Evolutionary conservation across 2,888 invertebrate species (phyloP), one percentile per base, ranked within the genome.

Genomic region (Clanis bilineata): DNA sequence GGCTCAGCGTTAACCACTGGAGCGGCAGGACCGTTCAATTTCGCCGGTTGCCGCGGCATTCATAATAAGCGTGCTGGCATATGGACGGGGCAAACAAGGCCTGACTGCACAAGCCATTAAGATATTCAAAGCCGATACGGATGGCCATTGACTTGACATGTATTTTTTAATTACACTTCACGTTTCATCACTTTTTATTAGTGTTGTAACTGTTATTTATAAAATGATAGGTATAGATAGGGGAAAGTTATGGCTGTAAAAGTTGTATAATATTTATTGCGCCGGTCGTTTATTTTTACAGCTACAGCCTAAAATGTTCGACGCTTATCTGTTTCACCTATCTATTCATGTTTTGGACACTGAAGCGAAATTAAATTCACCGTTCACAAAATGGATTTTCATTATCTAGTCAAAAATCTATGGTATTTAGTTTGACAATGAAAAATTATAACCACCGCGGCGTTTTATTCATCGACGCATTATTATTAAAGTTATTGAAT

Each of bases 81-180:
- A 74, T 69, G 73, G 72, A 70, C 74, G 76, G 61, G 76, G 82
- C 79, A 86, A 86, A 85, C 86, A 86, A 85, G 84, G 70, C 78
- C 74, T 76, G 77, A 82, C 79, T 79, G 83, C 81, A 79, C 85
- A 81, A 79, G 81, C 84, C 73, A 88, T 86, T 86, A 82, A 86
- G 86, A 87, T 87, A 83, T 82, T 79, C 76, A 66, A 68, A 68
- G 67, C 73, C 65, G 86, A 87, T 86, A 86, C 65, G 66, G 66
- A 64, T 73, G 63, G 71, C 73, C 70, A 74, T 73, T 63, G 75
- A 74, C 75, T 80, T 73, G 77, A 79, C 79, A 70, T 82, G 78
- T 78, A 74, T 67, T 79, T 79, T 80, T 78, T 75, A 76, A 76
- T 57, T 56, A 44, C 15, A 12, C 36, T 55, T 59, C 15, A 23